Base-by-base conservation (phyloP, 1,140 invertebrate genomes). In the Caenorhabditis briggsae region DNA sequence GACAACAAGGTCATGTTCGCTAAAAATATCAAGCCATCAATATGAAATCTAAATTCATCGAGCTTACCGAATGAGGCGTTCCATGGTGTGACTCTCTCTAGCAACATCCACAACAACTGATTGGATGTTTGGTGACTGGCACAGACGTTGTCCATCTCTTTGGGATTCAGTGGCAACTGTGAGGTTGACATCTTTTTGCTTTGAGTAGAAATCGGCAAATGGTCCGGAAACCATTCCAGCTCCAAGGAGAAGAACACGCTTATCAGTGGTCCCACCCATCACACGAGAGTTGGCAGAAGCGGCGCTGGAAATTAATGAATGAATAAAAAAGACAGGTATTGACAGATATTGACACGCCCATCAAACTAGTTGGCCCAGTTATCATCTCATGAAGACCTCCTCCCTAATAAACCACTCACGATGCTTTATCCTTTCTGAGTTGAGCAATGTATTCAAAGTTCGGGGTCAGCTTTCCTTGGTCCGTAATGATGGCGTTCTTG, bases 371-470 rank as follows among this genome's bases (percentile, higher is more conserved):
- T 25, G 11, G 12, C 14, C 74, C 74, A 41, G 16, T 16, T 82
- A 12, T 53, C 50, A 82, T 25, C 14, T 23, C 43, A 83, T 55
- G 18, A 78, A 43, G 8, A n/a, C 18, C 18, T 5, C 43, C 33
- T 8, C 33, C 70, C 70, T 33, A 78, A n/a, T 9, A 58, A 18
- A 8, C 14, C 8, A 82, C 86, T 87, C 64, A 87, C 86, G 53
- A 41, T 33, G 83, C 53, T 48, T 83, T 82, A 33, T 84, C 33
- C 56, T 59, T 82, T 64, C 86, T 94, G 5, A 99, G 93, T 74
- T 98, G 96, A 89, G 95, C 94, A 90, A 99, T 99, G 90, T 99
- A 99, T 93, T 98, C 95, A 93, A 95, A 99, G 90, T 96, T 95
- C 1, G 96, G 95, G 0, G 97, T 98, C 86, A 99, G 93, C 90